These are phyloP conservation scores for Tychaedon coryphoeus DNA, from an alignment of 2,113 vertebrate species.

Conservation along the genomic window DNA sequence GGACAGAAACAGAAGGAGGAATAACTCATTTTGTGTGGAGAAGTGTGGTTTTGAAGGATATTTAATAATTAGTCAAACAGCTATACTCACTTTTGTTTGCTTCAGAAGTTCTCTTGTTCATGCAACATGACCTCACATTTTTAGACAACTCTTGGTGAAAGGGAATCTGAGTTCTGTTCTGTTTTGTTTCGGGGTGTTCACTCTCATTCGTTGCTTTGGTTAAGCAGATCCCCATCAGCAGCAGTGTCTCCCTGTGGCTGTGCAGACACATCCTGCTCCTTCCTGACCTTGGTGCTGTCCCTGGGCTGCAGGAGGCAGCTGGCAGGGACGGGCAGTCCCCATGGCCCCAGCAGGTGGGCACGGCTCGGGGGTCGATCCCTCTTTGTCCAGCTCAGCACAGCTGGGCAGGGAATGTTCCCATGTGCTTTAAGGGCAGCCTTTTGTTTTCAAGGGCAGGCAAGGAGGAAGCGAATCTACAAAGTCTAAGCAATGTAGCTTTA, in stretches of 20 bases:
- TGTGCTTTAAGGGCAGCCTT: neutral
- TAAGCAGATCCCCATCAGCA: neutral
- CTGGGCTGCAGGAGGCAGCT: neutral
- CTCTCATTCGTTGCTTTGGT: neutral
- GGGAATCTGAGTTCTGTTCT: neutral
- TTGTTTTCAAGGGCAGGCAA: constrained; percentile 25
- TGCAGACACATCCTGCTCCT: rapidly evolving
- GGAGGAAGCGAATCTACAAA: constrained; percentile 23
- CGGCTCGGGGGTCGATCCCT: rapidly evolving
- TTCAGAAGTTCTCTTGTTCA: neutral
- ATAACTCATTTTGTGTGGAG: neutral
- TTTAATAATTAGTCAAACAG: neutral
- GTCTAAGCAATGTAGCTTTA: constrained; percentile 2
- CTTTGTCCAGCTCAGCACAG: neutral
- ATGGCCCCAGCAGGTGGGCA: neutral
- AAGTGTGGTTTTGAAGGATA: neutral
- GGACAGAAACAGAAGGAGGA: neutral
- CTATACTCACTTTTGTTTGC: neutral
- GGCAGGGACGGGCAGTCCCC: neutral
- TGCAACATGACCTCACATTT: rapidly evolving
- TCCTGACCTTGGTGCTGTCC: rapidly evolving
- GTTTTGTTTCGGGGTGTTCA: rapidly evolving
- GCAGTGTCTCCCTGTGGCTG: neutral
- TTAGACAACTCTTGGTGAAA: neutral
- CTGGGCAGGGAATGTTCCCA: neutral